Percentiles rank a stretch among this genome's conserved stretches.
These are phyloP conservation scores for Hesperia comma DNA, from an alignment of 2,888 invertebrate genomes.

Conservation along the genomic window DNA sequence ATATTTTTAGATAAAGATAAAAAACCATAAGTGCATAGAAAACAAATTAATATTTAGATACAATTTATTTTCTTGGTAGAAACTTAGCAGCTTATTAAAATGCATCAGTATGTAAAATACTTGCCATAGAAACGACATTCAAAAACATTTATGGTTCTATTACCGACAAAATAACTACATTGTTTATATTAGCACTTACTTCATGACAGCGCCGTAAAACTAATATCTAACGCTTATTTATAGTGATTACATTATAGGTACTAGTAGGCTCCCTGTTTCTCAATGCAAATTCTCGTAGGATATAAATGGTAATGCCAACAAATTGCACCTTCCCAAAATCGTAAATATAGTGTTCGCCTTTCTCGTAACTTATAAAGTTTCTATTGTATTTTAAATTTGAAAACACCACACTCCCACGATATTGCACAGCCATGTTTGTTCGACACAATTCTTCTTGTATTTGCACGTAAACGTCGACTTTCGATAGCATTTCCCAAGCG, in stretches of 20 bases:
- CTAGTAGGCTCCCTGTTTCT: background rate
- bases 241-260: slow-evolving; percentile 6
- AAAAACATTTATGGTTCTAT: slow-evolving; percentile 24
- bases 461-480: slow-evolving; percentile 27
- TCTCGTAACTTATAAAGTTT: slow-evolving; percentile 18
- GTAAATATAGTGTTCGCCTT: slow-evolving; percentile 2
- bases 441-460: slow-evolving; percentile 34
- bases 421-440: slow-evolving; percentile 52
- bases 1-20: too few relatives aligned
- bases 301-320: slow-evolving; percentile 12
- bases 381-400: slow-evolving; percentile 29
- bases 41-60: background rate
- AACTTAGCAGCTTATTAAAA: slow-evolving; percentile 25
- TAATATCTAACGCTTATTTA: slow-evolving; percentile 15
- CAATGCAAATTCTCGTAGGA: background rate
- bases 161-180: slow-evolving; percentile 19
- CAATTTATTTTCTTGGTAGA: slow-evolving; percentile 14
- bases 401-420: slow-evolving; percentile 57
- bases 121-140: slow-evolving; percentile 19
- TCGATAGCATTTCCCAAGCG: slow-evolving; percentile 33
- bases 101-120: slow-evolving; percentile 34
- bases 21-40: background rate
- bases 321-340: slow-evolving; percentile 8
- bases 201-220: slow-evolving; percentile 3
- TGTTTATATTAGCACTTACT: slow-evolving; percentile 26